phyloP scores from a whole-genome alignment of 2,113 vertebrate species.

The Brachypteracias leptosomus region DNA sequence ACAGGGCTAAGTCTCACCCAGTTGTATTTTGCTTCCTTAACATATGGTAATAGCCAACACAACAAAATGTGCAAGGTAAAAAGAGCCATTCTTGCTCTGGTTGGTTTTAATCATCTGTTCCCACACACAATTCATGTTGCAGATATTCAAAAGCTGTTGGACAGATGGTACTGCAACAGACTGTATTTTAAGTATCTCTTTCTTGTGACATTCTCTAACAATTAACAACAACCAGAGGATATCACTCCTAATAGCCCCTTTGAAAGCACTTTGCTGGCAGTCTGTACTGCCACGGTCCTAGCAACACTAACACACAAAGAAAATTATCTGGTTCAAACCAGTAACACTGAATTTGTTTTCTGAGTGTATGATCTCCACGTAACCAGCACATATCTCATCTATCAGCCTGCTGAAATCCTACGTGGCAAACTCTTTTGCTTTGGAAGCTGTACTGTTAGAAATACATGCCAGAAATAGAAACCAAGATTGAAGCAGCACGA shows the following conservation, averaged over 20 bases:
- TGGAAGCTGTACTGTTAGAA: neutral
- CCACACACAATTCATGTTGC: neutral
- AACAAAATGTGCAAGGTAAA: neutral
- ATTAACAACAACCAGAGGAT: neutral
- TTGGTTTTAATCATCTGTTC: neutral
- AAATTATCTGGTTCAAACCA: neutral
- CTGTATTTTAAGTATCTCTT: neutral
- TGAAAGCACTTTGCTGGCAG: neutral
- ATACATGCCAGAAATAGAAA: neutral
- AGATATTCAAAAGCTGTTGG: neutral
- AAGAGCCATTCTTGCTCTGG: fast-evolving
- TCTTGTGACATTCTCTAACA: neutral
- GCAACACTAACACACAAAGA: neutral
- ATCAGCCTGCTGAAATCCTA: neutral
- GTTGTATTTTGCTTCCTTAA: neutral
- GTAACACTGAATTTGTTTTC: neutral
- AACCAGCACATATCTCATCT: neutral
- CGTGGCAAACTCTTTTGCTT: neutral
- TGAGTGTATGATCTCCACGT: neutral
- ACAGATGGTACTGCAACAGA: neutral
- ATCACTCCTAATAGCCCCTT: neutral
- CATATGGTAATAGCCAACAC: neutral
- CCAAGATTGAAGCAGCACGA: neutral
- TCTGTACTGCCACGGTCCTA: neutral
- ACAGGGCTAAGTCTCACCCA: neutral